A percentile compares a stretch with the other conserved stretches of the same genome.
phyloP scores from a whole-genome alignment of 2,797 vertebrate genomes.

The Fratercula arctica region DNA sequence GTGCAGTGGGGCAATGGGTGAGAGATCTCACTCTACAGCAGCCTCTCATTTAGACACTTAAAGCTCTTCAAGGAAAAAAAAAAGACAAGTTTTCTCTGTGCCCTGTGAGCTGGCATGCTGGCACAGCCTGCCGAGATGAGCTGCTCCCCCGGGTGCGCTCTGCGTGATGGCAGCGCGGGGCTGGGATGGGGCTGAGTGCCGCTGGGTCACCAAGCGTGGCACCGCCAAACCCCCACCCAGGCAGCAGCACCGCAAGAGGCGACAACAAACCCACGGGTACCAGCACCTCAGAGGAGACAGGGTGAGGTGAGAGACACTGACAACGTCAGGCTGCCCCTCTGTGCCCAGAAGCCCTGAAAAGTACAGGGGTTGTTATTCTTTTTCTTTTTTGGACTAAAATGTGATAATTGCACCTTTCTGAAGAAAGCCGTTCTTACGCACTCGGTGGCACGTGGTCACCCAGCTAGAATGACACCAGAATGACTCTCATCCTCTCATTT shows the following conservation, averaged over 20 bases:
- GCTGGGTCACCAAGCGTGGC: background rate
- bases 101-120: background rate
- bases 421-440: background rate
- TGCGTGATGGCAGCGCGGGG: background rate
- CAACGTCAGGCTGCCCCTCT: background rate
- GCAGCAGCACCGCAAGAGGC: rapidly evolving
- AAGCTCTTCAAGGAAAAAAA: background rate
- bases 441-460: background rate
- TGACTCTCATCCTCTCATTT: background rate
- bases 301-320: background rate
- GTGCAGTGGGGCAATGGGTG: background rate
- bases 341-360: background rate
- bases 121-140: background rate
- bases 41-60: background rate
- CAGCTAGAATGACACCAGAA: background rate
- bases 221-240: background rate
- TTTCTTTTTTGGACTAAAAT: background rate
- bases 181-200: background rate
- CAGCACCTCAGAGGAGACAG: background rate
- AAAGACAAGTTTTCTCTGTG: background rate
- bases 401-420: background rate
- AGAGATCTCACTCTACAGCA: background rate
- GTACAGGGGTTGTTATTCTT: background rate
- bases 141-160: background rate
- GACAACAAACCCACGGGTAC: background rate